phyloP scores from a whole-genome alignment of 2,888 invertebrate species.

The Cosmorhoe ocellata region DNA sequence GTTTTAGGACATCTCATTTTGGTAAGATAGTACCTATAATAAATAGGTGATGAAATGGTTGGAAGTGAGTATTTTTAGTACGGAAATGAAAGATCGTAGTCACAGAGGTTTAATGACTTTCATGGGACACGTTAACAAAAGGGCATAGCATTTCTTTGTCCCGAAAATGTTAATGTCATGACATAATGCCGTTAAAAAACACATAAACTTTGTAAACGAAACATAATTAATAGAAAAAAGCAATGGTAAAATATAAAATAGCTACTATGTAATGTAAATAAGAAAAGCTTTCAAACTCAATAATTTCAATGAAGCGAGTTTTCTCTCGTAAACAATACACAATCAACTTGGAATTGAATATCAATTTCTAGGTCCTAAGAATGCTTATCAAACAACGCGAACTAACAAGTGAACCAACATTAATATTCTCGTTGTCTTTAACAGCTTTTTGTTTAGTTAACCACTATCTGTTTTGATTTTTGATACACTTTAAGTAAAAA shows the following conservation, averaged over 20 bases:
- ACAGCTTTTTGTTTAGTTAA: neutral
- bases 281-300: conserved; percentile 11
- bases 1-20: too few species aligned
- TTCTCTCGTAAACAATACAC: conserved; percentile 6
- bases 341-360: conserved; percentile 13
- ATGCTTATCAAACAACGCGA: conserved; percentile 9
- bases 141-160: conserved; percentile 44
- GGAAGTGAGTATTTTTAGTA: conserved; percentile 3
- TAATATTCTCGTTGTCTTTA: conserved; percentile 2
- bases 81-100: conserved; percentile 24
- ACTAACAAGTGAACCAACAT: conserved; percentile 9
- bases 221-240: neutral
- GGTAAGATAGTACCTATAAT: too few species aligned
- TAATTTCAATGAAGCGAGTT: conserved; percentile 10
- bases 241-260: neutral
- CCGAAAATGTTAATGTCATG: conserved; percentile 39
- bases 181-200: neutral
- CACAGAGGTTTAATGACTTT: conserved; percentile 28
- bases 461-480: too few species aligned
- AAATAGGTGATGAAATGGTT: too few species aligned
- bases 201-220: neutral
- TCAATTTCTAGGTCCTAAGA: conserved; percentile 8
- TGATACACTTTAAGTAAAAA: too few species aligned
- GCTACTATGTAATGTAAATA: neutral
- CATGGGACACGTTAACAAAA: conserved; percentile 38